Evolutionary conservation across 2,888 invertebrate genomes (phyloP).

Genomic region (Epicampocera succincta): DNA sequence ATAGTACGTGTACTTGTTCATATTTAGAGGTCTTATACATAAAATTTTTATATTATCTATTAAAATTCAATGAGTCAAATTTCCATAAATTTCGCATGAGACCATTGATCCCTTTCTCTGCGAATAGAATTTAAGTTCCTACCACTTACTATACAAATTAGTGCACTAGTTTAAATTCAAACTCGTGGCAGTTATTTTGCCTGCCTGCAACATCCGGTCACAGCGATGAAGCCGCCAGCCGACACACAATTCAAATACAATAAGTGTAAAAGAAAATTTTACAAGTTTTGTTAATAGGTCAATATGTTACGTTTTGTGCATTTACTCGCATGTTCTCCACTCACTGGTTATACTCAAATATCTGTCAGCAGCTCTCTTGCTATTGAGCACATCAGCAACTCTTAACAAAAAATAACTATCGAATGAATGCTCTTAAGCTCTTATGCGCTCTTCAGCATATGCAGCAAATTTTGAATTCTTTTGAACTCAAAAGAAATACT

Average conservation of each 20-base stretch:
- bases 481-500: slow-evolving; percentile 39
- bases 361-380: background rate
- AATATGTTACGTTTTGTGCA: slow-evolving; percentile 29
- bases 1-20: no score
- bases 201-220: no score
- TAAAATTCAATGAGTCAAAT: no score
- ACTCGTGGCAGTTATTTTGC: background rate
- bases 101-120: no score
- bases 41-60: no score
- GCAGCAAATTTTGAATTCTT: background rate
- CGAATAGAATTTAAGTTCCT: no score
- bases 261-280: background rate
- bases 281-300: slow-evolving; percentile 32
- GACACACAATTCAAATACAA: background rate
- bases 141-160: no score
- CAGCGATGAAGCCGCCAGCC: background rate
- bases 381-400: background rate
- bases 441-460: slow-evolving; percentile 13
- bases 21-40: no score
- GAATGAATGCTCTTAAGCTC: slow-evolving; percentile 33
- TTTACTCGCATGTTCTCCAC: background rate
- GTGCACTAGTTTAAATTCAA: no score
- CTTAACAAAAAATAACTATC: background rate
- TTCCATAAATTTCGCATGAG: no score
- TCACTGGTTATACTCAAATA: background rate